A percentile compares a stretch with the other conserved stretches of the same genome.
Evolutionary conservation across 2,888 invertebrate species (phyloP).

Genomic region (Drosophila atripex): DNA sequence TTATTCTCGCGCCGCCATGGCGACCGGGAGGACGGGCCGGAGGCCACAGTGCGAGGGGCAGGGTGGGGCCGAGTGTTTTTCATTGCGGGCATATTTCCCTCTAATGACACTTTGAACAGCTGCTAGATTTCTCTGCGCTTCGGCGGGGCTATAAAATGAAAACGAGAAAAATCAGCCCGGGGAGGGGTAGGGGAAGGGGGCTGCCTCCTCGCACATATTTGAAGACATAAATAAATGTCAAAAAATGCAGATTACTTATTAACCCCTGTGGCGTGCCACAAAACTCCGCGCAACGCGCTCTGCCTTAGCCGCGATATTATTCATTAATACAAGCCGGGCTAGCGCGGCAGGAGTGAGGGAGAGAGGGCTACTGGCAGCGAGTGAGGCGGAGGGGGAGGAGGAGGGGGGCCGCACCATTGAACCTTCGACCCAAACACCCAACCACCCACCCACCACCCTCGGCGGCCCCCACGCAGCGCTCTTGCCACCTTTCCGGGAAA

Average conservation of each 20-base stretch:
- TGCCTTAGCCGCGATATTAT: slow-evolving; percentile 77
- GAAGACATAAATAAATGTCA: slow-evolving; percentile 83
- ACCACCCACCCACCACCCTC: slow-evolving; percentile 14
- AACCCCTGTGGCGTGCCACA: slow-evolving; percentile 82
- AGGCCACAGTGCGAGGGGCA: slow-evolving; percentile 1
- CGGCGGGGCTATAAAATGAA: slow-evolving; percentile 11
- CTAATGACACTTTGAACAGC: slow-evolving; percentile 76
- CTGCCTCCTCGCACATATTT: slow-evolving; percentile 64
- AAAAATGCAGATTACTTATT: slow-evolving; percentile 83
- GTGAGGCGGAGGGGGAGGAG: not conserved
- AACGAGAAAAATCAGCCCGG: not conserved
- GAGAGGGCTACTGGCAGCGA: not conserved
- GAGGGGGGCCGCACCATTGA: slow-evolving; percentile 15
- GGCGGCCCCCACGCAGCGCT: slow-evolving; percentile 56
- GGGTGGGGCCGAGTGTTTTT: not conserved
- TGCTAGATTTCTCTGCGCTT: slow-evolving; percentile 68
- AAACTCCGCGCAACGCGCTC: slow-evolving; percentile 28
- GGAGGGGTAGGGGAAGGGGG: not conserved
- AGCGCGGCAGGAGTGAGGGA: slow-evolving; percentile 14
- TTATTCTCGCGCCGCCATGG: slow-evolving; percentile 14
- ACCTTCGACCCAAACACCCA: slow-evolving; percentile 4
- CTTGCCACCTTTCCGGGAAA: slow-evolving; percentile 65
- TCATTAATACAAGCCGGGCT: slow-evolving; percentile 78
- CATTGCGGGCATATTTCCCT: slow-evolving; percentile 59
- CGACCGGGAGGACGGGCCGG: not conserved